A percentile compares a stretch with the other conserved stretches of the same genome.
These are phyloP conservation scores for Synergus gifuensis DNA, from an alignment of 2,888 invertebrate genomes.

Conservation along the genomic window DNA sequence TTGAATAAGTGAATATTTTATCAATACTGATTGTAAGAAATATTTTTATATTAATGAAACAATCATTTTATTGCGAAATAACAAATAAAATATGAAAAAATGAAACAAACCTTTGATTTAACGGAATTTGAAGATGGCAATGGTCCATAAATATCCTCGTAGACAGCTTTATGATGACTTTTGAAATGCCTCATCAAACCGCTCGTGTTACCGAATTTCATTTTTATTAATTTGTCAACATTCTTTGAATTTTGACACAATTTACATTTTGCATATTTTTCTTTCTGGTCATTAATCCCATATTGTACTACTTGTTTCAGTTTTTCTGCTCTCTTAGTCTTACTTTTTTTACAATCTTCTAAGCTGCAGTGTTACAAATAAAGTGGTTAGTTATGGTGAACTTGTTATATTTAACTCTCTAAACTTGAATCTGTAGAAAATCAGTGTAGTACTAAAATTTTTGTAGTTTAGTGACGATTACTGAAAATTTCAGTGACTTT, in stretches of 20 bases:
- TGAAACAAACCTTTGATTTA: background rate
- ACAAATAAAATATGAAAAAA: background rate
- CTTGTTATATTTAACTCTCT: background rate
- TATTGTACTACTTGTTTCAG: background rate
- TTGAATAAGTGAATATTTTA: background rate
- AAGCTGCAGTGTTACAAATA: background rate
- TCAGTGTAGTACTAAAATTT: no score
- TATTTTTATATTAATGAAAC: background rate
- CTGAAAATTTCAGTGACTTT: no score
- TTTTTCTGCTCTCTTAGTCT: background rate
- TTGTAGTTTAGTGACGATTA: no score
- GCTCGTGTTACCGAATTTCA: background rate
- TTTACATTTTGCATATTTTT: constrained; percentile 7
- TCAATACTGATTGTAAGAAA: background rate
- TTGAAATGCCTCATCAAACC: background rate
- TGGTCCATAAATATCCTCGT: background rate
- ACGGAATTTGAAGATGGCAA: background rate
- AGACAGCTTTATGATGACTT: background rate
- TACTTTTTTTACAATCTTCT: background rate
- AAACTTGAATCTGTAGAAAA: no score
- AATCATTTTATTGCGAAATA: background rate
- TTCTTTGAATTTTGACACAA: background rate
- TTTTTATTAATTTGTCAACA: background rate
- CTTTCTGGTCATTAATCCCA: background rate
- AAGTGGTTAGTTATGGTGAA: background rate